phyloP scores from a whole-genome alignment of 2,888 invertebrate genomes.

The Oscheius sp. region DNA sequence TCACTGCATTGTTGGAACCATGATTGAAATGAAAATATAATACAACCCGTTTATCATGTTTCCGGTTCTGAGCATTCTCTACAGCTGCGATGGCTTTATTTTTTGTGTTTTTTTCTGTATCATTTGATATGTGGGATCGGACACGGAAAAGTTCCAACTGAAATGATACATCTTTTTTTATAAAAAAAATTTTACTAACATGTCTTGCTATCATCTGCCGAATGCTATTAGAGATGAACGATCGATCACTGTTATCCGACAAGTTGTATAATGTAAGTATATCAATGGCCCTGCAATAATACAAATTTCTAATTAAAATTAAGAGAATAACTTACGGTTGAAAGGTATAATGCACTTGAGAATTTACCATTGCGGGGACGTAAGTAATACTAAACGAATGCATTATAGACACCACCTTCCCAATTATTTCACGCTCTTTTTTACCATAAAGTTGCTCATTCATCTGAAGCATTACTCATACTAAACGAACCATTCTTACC shows the following conservation, averaged over 20 bases:
- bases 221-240: conserved; percentile 79
- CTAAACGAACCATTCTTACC: conserved; percentile 26
- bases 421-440: conserved; percentile 38
- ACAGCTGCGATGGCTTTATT: background rate
- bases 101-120: background rate
- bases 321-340: conserved; percentile 80
- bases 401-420: conserved; percentile 7
- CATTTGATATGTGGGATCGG: conserved; percentile 4
- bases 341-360: conserved; percentile 76
- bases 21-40: conserved; percentile 36
- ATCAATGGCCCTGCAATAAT: conserved; percentile 81
- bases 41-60: background rate
- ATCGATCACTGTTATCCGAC: conserved; percentile 40
- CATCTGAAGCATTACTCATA: conserved; percentile 44
- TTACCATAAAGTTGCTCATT: conserved; percentile 54
- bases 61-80: background rate
- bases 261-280: conserved; percentile 78
- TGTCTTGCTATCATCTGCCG: conserved; percentile 83
- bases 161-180: background rate
- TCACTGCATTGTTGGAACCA: conserved; percentile 45
- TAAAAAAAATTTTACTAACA: conserved; percentile 26
- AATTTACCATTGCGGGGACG: conserved; percentile 42
- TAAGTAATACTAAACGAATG: conserved; percentile 39
- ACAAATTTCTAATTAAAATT: background rate
- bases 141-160: conserved; percentile 25